Evolutionary conservation across 2,888 invertebrate species (phyloP).

Genomic region (Cephalotes varians): DNA sequence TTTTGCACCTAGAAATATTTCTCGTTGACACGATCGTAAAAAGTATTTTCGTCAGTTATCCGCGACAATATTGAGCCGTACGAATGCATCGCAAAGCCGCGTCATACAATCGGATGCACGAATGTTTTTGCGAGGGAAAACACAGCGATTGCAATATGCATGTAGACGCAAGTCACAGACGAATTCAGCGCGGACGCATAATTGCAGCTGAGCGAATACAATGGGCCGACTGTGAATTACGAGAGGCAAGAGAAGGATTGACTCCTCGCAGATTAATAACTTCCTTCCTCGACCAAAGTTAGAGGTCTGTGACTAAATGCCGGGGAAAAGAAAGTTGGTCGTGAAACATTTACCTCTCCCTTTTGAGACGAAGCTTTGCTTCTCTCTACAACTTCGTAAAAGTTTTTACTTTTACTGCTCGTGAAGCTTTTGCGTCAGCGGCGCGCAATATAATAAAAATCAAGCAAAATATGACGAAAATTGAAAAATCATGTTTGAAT

Average conservation of each 20-base stretch:
- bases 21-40: background rate
- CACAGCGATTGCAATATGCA: constrained; percentile 40
- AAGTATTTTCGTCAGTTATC: background rate
- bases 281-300: constrained; percentile 71
- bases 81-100: constrained; percentile 21
- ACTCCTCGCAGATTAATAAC: constrained; percentile 75
- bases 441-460: background rate
- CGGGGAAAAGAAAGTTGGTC: constrained; percentile 71
- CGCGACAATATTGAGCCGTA: background rate
- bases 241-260: constrained; percentile 67
- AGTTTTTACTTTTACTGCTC: constrained; percentile 16
- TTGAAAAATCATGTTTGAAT: background rate
- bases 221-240: constrained; percentile 67
- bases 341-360: constrained; percentile 69
- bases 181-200: constrained; percentile 63
- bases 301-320: constrained; percentile 72
- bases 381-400: constrained; percentile 18
- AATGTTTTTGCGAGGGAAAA: constrained; percentile 42
- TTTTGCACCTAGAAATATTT: background rate
- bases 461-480: background rate
- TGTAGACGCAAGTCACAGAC: constrained; percentile 58
- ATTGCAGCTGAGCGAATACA: constrained; percentile 71
- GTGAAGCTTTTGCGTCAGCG: background rate
- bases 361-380: constrained; percentile 14
- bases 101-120: constrained; percentile 54